Evolutionary conservation across 1,140 invertebrate genomes (phyloP), one percentile per base, ranked within the genome.

Genomic region (Plutomurus gul): DNA sequence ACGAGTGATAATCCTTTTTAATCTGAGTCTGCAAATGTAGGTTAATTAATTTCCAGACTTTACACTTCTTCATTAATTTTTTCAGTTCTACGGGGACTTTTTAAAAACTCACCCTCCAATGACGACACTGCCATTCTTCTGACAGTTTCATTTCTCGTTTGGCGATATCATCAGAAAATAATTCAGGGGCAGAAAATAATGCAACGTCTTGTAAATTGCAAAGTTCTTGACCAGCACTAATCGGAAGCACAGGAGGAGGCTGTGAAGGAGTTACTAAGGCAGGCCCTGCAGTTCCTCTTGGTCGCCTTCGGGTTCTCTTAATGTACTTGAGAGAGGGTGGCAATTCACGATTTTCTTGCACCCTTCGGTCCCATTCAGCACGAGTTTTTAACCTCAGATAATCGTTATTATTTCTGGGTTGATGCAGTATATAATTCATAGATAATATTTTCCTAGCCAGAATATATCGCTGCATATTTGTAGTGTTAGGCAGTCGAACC

Each of bases 71-170:
- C n/a, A n/a, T n/a, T n/a, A n/a, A n/a, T n/a, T n/a, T n/a, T n/a
- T n/a, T n/a, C n/a, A n/a, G n/a, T n/a, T n/a, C n/a, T n/a, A n/a
- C n/a, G n/a, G n/a, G n/a, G n/a, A n/a, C n/a, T n/a, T n/a, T n/a
- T n/a, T n/a, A n/a, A n/a, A n/a, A n/a, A n/a, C 25, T n/a, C 36
- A 65, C 56, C 56, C 56, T 65, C 56, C 56, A 65, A 36, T 65
- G 1, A 16, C 56, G 25, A 33, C 56, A 65, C 16, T 65, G 56
- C 56, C 56, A 65, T 33, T 65, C 56, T 36, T 65, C 56, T n/a
- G 56, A 18, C n/a, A 33, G 27, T 18, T 65, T n/a, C 16, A 30
- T 11, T n/a, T 13, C 30, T 30, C 18, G 27, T 7, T 65, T 30
- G 1, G 0, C 13, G 16, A 65, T 33, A n/a, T 65, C 56, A 13